Percentiles rank a stretch among this genome's conserved stretches.
Conservation (phyloP, 2,113 vertebrate genomes). For the Bujurquina vittata region DNA sequence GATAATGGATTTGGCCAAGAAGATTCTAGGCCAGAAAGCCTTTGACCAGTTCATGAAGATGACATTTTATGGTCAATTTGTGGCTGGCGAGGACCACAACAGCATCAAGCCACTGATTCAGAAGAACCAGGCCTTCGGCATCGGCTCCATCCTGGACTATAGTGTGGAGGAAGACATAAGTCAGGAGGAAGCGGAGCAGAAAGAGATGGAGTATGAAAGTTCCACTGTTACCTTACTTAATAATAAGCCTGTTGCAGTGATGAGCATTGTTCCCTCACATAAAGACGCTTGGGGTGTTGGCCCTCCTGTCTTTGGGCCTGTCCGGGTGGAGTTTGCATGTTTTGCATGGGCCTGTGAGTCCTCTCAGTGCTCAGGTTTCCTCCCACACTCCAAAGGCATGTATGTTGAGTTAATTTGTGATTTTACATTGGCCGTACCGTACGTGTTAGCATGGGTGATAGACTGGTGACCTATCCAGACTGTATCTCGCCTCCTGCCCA, state of each 20-base stretch:
- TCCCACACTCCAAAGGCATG: background rate
- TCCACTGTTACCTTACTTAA: background rate
- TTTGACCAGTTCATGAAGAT: conserved; percentile 91
- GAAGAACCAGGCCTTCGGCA: conserved; percentile 86
- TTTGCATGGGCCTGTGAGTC: background rate
- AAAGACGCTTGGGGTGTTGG: background rate
- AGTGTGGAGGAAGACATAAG: conserved; percentile 89
- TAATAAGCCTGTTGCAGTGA: background rate
- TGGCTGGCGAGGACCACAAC: conserved; percentile 90
- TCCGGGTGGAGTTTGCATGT: background rate
- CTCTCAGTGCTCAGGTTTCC: background rate
- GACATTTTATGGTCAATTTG: conserved; percentile 96
- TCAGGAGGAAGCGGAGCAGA: conserved; percentile 71
- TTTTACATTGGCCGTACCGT: background rate
- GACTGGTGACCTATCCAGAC: background rate
- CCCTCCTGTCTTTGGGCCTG: background rate
- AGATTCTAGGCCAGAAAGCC: conserved; percentile 81
- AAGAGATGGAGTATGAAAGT: conserved; percentile 80
- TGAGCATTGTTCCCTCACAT: background rate
- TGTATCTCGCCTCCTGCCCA: background rate
- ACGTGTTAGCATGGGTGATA: background rate
- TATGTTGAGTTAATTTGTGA: background rate
- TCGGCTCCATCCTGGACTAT: conserved; percentile 91
- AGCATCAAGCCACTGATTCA: conserved; percentile 86
- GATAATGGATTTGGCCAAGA: conserved; percentile 81